Conservation (phyloP, 2,113 vertebrate species). For the Pomatorhinus ruficollis region DNA sequence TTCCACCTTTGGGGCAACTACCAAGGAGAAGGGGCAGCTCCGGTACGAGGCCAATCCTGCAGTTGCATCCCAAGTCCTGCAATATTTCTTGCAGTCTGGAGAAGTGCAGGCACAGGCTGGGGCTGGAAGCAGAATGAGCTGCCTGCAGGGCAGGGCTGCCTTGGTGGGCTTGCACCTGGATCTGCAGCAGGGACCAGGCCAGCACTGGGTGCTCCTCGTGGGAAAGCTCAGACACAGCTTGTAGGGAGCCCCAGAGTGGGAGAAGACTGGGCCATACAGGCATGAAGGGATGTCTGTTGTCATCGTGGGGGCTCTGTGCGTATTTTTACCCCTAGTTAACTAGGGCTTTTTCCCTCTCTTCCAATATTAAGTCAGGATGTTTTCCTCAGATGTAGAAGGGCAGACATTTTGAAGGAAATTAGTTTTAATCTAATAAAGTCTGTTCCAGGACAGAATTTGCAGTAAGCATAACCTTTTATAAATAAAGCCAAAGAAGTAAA, state of each 20-base stretch:
- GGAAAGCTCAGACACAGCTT: rapidly evolving
- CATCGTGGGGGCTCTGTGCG: not conserved
- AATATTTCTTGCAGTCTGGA: not conserved
- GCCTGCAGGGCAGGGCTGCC: rapidly evolving
- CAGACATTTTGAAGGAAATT: constrained; percentile 56
- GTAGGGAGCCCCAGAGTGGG: rapidly evolving
- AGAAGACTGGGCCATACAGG: rapidly evolving
- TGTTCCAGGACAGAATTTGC: constrained; percentile 53
- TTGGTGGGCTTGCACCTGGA: rapidly evolving
- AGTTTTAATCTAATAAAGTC: constrained; percentile 64
- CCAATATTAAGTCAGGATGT: constrained; percentile 64
- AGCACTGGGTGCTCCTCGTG: rapidly evolving
- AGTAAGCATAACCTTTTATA: constrained; percentile 46
- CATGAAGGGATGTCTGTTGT: not conserved
- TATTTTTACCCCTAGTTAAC: not conserved
- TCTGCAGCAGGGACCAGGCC: not conserved
- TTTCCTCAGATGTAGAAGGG: constrained; percentile 53
- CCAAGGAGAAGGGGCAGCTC: too few species aligned
- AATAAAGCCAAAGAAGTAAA: constrained; percentile 6
- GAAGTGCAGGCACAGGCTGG: too few species aligned
- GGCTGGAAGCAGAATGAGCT: rapidly evolving
- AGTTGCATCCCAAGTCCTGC: not conserved
- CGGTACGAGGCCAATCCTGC: rapidly evolving
- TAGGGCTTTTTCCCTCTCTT: not conserved
- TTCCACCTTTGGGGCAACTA: not conserved